These are phyloP conservation scores for Columba livia DNA, from an alignment of 2,113 vertebrate species.

Conservation along the genomic window DNA sequence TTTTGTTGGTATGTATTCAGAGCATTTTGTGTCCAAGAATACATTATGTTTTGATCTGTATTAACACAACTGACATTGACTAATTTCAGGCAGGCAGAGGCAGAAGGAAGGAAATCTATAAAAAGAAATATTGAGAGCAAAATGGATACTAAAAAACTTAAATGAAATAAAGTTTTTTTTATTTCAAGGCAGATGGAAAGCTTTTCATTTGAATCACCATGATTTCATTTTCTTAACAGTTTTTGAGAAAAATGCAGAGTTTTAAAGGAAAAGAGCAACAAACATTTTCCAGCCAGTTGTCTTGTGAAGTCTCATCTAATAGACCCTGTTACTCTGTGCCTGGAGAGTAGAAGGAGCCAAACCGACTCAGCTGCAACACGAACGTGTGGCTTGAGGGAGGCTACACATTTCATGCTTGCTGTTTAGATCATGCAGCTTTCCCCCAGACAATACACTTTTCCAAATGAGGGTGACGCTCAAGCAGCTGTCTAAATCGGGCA, in stretches of 20 bases:
- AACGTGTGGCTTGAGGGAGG: background rate
- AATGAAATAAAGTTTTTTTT: background rate
- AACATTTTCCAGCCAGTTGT: background rate
- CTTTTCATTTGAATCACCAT: background rate
- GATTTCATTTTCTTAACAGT: background rate
- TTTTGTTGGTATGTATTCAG: background rate
- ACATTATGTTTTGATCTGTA: background rate
- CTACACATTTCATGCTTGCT: background rate
- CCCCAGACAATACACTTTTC: background rate
- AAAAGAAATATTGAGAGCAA: background rate
- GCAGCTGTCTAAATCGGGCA: slow-evolving; percentile 1
- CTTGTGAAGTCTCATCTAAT: background rate
- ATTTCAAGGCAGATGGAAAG: background rate
- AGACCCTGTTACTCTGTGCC: background rate
- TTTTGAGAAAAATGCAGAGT: background rate
- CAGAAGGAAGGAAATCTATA: background rate
- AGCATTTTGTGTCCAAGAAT: slow-evolving; percentile 12
- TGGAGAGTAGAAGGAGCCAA: background rate
- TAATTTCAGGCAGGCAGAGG: slow-evolving; percentile 9
- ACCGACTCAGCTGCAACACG: background rate
- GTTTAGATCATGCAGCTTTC: background rate
- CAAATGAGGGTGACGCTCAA: background rate
- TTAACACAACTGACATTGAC: background rate
- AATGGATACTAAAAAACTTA: background rate
- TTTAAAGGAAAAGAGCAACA: background rate